phyloP scores from a whole-genome alignment of 2,113 vertebrate genomes.

The Lophura nycthemera region DNA sequence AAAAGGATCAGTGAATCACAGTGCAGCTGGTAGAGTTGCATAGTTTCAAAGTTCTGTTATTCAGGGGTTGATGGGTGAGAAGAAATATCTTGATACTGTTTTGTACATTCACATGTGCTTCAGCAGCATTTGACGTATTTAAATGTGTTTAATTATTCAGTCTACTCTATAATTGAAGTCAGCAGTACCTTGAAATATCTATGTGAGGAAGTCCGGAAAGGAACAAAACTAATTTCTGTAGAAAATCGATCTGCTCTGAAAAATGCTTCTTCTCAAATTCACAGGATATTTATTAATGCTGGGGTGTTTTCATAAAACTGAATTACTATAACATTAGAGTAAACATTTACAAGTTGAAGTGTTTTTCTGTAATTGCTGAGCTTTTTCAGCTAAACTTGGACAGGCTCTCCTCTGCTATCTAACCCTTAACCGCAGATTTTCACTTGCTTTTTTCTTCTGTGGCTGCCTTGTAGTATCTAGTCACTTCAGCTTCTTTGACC shows the following conservation, averaged over 20 bases:
- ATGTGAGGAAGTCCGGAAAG: not conserved
- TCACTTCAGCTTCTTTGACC: not conserved
- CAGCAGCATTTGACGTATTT: conserved; percentile 14
- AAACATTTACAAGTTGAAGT: not conserved
- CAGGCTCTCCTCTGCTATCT: not conserved
- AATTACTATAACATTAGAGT: not conserved
- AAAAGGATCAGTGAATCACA: conserved; percentile 69
- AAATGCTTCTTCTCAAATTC: not conserved
- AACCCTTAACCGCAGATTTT: not conserved
- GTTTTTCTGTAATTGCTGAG: not conserved
- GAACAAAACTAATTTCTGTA: not conserved
- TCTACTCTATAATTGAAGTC: not conserved
- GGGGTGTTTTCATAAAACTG: not conserved
- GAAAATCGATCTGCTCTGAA: not conserved
- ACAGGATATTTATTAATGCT: not conserved
- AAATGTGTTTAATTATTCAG: conserved; percentile 13
- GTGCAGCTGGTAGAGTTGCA: conserved; percentile 69
- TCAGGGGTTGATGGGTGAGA: conserved; percentile 34
- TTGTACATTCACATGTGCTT: not conserved
- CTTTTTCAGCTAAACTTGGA: not conserved
- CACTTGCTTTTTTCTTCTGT: not conserved
- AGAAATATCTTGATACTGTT: conserved; percentile 43
- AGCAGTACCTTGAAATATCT: conserved; percentile 24
- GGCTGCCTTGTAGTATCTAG: not conserved
- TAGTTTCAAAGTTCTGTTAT: conserved; percentile 45